Base-by-base conservation (phyloP, 1,140 invertebrate genomes). In the Portunus trituberculatus region DNA sequence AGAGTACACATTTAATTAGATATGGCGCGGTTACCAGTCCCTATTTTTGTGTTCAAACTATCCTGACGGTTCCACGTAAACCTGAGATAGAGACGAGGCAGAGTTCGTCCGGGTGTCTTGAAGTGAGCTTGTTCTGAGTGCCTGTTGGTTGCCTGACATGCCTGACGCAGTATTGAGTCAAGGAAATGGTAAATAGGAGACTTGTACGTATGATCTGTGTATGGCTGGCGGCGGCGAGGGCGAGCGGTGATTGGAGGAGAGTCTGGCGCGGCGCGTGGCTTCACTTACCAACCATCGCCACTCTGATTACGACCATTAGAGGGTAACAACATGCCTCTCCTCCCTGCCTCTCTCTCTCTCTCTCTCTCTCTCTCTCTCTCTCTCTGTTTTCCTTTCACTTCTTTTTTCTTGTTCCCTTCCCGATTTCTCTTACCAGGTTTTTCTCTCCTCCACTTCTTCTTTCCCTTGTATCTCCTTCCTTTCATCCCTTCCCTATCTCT, bases 1-100 rank as follows among this genome's bases (percentile, higher is more conserved):
- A 48, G 82, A 95, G 95, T 93, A 95, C 95, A 93, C 95, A 93
- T 95, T 95, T 95, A 93, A 95, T 95, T 95, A 95, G 52, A 91
- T 28, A 95, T 89, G 92, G 76, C n/a, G 82, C 32, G 82, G 93
- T 52, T 87, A 39, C 45, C 46, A 76, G 86, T 67, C n/a, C 14
- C 29, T 91, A 59, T 91, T 87, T 87, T 87, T 87, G 1, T 87
- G 0, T 0, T 16, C 28, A 31, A 28, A 39, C 39, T 46, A 1
- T 46, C 25, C 39, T 32, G 20, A 3, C 31, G 31, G 10, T 29
- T 12, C 83, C 86, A 25, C 86, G 8, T 39, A 12, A 32, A 0
- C 31, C 12, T 0, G 31, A 32, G 14, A 12, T 76, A 32, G 7
- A 87, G 7, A 39, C 28, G 89, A 59, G 31, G 32, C 10, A 31